phyloP scores from a whole-genome alignment of 2,113 vertebrate species.

The Otocyon megalotis region DNA sequence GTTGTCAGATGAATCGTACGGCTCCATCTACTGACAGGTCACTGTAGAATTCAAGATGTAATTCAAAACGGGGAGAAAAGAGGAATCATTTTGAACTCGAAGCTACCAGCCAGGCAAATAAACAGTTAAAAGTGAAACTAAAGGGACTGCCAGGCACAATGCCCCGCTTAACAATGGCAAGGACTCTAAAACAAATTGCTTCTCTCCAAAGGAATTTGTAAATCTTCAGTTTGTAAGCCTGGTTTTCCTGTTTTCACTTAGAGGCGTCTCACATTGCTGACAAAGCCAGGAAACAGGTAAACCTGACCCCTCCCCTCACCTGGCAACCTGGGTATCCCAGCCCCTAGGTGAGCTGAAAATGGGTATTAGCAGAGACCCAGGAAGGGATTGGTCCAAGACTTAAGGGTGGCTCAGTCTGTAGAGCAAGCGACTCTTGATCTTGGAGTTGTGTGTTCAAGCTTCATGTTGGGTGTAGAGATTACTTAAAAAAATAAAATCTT shows the following conservation, averaged over 20 bases:
- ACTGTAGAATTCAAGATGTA: background rate
- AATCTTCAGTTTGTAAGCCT: background rate
- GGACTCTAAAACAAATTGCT: background rate
- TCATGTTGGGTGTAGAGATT: no score
- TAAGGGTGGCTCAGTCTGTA: no score
- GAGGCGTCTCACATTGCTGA: no score
- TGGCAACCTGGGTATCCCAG: fast-evolving
- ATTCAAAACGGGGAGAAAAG: background rate
- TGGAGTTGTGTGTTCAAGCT: no score
- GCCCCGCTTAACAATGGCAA: background rate
- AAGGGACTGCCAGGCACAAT: background rate
- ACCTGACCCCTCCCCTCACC: fast-evolving
- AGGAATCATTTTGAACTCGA: background rate
- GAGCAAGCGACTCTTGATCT: no score
- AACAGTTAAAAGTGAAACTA: background rate
- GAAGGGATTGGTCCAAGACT: no score
- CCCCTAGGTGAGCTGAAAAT: background rate
- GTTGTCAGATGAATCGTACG: background rate
- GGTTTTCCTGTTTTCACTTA: background rate
- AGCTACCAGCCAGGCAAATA: background rate
- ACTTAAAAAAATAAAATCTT: no score
- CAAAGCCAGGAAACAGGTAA: background rate
- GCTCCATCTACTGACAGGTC: background rate
- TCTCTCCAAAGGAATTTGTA: background rate
- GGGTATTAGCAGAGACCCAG: background rate